Base-by-base conservation (phyloP, 1,140 invertebrate genomes). In the Pseudomyrmex cubaensis region DNA sequence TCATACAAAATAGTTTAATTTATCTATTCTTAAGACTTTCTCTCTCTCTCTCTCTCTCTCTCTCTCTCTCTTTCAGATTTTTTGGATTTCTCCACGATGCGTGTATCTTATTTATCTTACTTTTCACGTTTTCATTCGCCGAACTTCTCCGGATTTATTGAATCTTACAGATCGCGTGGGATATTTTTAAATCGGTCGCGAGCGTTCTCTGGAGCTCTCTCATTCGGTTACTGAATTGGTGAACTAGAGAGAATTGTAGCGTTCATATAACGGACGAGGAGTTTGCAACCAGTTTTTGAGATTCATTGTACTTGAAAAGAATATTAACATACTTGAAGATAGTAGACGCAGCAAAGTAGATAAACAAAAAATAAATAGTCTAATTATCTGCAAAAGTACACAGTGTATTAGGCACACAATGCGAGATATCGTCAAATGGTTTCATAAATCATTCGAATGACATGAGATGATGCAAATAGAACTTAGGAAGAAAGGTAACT, bases 181-280 rank as follows among this genome's bases (percentile, higher is more conserved):
- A 89, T 90, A 90, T 90, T 90, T 90, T 89, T 90, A 91, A 87
- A 90, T 86, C 83, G 59, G n/a, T 69, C 59, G 35, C 35, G 35
- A 54, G 20, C 25, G 56, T 73, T 84, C 70, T 52, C 35, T 35
- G 35, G 35, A 52, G 13, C 20, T 4, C 61, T 72, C n/a, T 57
- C 44, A 54, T 20, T 20, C 35, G 17, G 50, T 63, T 17, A 15
- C 35, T 17, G 46, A 75, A 35, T 63, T 12, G n/a, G 54, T 72
- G 12, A 35, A 35, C 35, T 35, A 35, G 10, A 4, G 48, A 85
- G 54, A 77, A 87, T 59, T 66, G 74, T 35, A 70, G 25, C 12
- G 63, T 84, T 85, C 87, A 88, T 87, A 86, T 52, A 84, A 44
- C 63, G 20, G 57, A 3, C 46, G 50, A 15, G 25, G 0, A 2